phyloP scores from a whole-genome alignment of 2,888 invertebrate genomes.

The Tetranychus truncatus region DNA sequence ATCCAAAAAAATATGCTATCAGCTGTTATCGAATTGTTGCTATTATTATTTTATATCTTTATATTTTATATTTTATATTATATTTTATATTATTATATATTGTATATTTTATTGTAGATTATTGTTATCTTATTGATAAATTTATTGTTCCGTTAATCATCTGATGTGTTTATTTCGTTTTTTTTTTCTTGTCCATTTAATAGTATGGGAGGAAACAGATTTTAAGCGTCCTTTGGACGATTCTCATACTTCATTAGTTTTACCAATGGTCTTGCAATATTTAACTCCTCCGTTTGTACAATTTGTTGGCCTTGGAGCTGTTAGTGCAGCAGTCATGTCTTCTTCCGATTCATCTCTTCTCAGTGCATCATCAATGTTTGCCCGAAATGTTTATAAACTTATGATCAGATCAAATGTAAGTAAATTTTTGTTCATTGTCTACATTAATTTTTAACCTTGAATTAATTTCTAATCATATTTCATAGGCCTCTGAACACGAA shows the following conservation, averaged over 20 bases:
- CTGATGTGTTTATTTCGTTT: too few relatives aligned
- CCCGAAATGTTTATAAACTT: conserved; percentile 90
- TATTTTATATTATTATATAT: too few relatives aligned
- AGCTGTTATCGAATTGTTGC: too few relatives aligned
- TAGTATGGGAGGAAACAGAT: conserved; percentile 87
- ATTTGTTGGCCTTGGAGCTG: conserved; percentile 92
- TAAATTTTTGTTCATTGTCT: neutral
- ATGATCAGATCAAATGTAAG: conserved; percentile 75
- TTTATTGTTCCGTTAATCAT: too few relatives aligned
- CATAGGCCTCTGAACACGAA: conserved; percentile 82
- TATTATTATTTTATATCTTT: too few relatives aligned
- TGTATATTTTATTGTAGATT: neutral
- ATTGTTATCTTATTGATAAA: too few relatives aligned
- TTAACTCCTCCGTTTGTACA: conserved; percentile 87
- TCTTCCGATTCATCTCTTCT: conserved; percentile 96
- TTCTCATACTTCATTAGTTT: conserved; percentile 45
- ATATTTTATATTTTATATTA: too few relatives aligned
- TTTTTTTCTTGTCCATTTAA: neutral
- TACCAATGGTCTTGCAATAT: conserved; percentile 90
- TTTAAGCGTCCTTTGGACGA: conserved; percentile 39
- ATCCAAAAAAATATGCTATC: too few relatives aligned
- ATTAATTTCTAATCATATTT: neutral
- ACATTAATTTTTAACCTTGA: neutral
- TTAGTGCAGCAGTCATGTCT: conserved; percentile 98
- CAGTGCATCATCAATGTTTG: conserved; percentile 96